phyloP scores from a whole-genome alignment of 2,113 vertebrate genomes.

The Sphaerodactylus townsendi region DNA sequence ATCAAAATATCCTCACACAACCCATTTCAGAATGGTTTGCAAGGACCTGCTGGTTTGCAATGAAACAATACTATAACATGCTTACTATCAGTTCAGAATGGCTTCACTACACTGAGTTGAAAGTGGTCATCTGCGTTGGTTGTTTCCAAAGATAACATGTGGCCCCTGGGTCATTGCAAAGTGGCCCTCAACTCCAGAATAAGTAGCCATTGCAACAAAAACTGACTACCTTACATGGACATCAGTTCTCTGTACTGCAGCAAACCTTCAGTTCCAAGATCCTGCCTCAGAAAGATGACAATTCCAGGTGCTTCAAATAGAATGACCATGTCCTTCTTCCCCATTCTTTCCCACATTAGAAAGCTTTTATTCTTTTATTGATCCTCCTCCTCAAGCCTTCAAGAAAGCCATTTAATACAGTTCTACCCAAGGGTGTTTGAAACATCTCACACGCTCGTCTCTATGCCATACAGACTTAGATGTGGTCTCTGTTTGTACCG shows the following conservation, averaged over 20 bases:
- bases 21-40: conserved; percentile 2
- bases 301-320: conserved; percentile 13
- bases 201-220: neutral
- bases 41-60: conserved; percentile 5
- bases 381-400: neutral
- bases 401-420: conserved; percentile 9
- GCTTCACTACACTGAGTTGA: neutral
- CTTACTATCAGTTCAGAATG: conserved; percentile 11
- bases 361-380: conserved; percentile 1
- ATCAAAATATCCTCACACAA: conserved; percentile 5
- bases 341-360: conserved; percentile 2
- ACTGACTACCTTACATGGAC: neutral
- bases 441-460: neutral
- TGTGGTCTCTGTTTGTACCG: conserved; percentile 2
- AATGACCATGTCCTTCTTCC: conserved; percentile 2
- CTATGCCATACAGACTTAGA: neutral
- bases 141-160: conserved; percentile 15
- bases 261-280: conserved; percentile 2
- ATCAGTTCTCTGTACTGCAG: conserved; percentile 9
- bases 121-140: neutral
- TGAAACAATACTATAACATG: conserved; percentile 1
- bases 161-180: neutral
- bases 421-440: conserved; percentile 9
- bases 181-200: neutral
- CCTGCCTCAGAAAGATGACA: conserved; percentile 16